phyloP scores from a whole-genome alignment of 2,888 invertebrate species.

The Chymomyza procnemis region DNA sequence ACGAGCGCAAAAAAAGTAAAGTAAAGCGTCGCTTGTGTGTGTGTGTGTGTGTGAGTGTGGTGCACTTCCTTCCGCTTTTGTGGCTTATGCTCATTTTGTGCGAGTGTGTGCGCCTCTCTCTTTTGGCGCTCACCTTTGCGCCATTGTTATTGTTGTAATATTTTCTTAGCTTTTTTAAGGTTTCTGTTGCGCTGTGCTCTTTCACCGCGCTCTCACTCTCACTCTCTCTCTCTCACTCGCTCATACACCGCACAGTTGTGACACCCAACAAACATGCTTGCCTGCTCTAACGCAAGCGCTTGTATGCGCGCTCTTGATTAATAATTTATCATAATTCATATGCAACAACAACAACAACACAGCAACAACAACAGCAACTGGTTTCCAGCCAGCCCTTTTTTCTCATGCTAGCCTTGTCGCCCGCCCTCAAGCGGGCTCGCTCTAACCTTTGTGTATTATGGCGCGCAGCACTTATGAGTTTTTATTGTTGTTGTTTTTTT shows the following conservation, averaged over 20 bases:
- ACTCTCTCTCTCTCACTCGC: too few species aligned
- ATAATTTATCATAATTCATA: constrained; percentile 78
- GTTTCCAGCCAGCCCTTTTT: constrained; percentile 46
- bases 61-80: constrained; percentile 59
- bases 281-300: constrained; percentile 25
- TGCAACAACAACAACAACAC: constrained; percentile 40
- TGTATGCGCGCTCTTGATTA: constrained; percentile 50
- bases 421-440: constrained; percentile 40
- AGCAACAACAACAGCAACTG: constrained; percentile 64
- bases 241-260: too few species aligned
- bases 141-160: constrained; percentile 38
- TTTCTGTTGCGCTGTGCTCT: constrained; percentile 1
- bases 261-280: constrained; percentile 8
- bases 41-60: not conserved
- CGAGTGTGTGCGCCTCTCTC: not conserved
- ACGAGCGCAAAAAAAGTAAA: constrained; percentile 13
- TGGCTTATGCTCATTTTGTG: constrained; percentile 11
- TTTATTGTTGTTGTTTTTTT: constrained; percentile 34
- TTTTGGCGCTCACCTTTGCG: constrained; percentile 52
- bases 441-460: constrained; percentile 19
- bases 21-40: constrained; percentile 1
- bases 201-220: constrained; percentile 1
- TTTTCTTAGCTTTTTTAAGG: constrained; percentile 26
- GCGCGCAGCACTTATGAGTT: constrained; percentile 57
- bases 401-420: constrained; percentile 53